Evolutionary conservation across 2,113 vertebrate genomes (phyloP).

Genomic region (Cyprinus carpio): DNA sequence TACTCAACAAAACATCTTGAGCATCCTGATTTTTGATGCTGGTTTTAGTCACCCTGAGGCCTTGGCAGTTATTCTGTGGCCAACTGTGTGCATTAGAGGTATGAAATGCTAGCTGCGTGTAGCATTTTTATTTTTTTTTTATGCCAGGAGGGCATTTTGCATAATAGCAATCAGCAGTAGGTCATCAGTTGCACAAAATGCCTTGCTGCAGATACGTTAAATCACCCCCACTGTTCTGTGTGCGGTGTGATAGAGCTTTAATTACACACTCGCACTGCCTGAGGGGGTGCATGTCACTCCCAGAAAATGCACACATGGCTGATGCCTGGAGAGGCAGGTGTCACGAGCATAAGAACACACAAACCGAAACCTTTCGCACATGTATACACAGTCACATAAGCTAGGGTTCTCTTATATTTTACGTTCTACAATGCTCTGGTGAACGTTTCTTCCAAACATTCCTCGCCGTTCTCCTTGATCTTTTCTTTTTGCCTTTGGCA

Average conservation of each 20-base stretch:
- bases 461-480: slow-evolving; percentile 45
- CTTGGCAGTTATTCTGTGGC: background rate
- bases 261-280: slow-evolving; percentile 44
- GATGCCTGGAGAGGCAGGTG: slow-evolving; percentile 22
- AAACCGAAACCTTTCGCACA: background rate
- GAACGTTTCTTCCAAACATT: background rate
- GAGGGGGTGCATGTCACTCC: slow-evolving; percentile 18
- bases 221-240: slow-evolving; percentile 38
- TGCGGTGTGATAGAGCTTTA: slow-evolving; percentile 43
- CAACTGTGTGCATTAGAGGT: background rate
- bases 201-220: slow-evolving; percentile 36
- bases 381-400: slow-evolving; percentile 1
- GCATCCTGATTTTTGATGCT: background rate
- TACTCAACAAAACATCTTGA: background rate
- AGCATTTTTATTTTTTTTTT: slow-evolving; percentile 16
- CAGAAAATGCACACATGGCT: background rate
- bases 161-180: slow-evolving; percentile 45
- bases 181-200: slow-evolving; percentile 36
- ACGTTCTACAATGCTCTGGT: background rate
- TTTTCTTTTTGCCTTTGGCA: slow-evolving; percentile 32
- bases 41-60: background rate
- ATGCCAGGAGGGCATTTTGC: slow-evolving; percentile 23
- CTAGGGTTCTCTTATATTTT: background rate
- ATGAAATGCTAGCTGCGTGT: background rate
- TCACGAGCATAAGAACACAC: slow-evolving; percentile 1